These are phyloP conservation scores for Reinhardtius hippoglossoides DNA, from an alignment of 2,113 vertebrate genomes.

Conservation along the genomic window DNA sequence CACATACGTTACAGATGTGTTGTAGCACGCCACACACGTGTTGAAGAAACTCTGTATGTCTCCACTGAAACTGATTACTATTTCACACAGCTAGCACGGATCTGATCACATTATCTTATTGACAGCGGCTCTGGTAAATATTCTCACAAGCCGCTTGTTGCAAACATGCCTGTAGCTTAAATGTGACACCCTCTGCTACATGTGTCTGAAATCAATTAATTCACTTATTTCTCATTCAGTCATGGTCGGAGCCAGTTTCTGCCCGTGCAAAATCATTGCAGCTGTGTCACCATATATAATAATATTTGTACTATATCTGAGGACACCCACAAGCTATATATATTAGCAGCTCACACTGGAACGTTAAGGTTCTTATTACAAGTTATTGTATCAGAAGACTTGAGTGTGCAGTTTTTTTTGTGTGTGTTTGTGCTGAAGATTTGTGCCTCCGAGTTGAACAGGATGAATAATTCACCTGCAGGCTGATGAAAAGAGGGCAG, in stretches of 20 bases:
- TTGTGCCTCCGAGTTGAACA: conserved; percentile 55
- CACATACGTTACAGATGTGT: not conserved
- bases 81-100: conserved; percentile 7
- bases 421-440: conserved; percentile 56
- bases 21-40: not conserved
- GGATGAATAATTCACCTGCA: conserved; percentile 81
- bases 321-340: conserved; percentile 39
- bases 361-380: conserved; percentile 57
- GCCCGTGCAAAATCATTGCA: conserved; percentile 40
- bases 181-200: conserved; percentile 50
- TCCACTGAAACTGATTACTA: not conserved
- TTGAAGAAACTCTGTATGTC: not conserved
- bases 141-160: conserved; percentile 6
- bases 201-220: conserved; percentile 62
- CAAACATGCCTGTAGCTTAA: conserved; percentile 30
- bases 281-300: conserved; percentile 12
- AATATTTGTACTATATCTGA: conserved; percentile 5
- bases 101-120: conserved; percentile 35
- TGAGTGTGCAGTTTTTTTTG: conserved; percentile 38
- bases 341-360: conserved; percentile 36
- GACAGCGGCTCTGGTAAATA: conserved; percentile 39
- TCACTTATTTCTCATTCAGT: conserved; percentile 57
- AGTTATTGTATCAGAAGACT: conserved; percentile 55
- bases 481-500: conserved; percentile 78
- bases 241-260: conserved; percentile 34